Conservation (phyloP, 2,113 vertebrate genomes). For the Caretta caretta region DNA sequence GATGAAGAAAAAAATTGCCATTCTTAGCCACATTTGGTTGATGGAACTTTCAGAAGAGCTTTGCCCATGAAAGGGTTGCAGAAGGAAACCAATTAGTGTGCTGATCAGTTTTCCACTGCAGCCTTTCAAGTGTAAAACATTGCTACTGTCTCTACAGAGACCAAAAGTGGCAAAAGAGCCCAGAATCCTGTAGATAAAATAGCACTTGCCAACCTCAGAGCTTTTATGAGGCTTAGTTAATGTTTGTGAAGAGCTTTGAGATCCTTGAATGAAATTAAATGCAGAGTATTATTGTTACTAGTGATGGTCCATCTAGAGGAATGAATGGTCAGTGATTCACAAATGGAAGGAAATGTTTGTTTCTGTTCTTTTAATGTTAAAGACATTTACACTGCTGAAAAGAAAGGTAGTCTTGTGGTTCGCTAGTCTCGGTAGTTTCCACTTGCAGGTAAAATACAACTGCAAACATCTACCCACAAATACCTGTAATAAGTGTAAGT, state of each 20-base stretch:
- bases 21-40: neutral
- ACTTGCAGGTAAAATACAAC: neutral
- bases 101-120: rapidly evolving
- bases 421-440: neutral
- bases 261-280: neutral
- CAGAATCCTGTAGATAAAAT: neutral
- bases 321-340: neutral
- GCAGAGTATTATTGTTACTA: neutral
- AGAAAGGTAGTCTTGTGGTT: neutral
- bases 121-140: rapidly evolving
- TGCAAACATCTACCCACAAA: neutral
- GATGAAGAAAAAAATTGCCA: rapidly evolving
- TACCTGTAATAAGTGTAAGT: neutral
- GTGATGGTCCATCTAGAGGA: neutral
- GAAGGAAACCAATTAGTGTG: neutral
- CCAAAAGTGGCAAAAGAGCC: neutral
- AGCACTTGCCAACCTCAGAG: neutral
- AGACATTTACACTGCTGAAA: neutral
- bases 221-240: neutral
- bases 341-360: neutral
- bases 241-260: neutral
- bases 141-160: neutral
- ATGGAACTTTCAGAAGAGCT: neutral
- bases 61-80: neutral
- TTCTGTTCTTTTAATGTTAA: neutral